Base-by-base conservation (phyloP, 2,797 vertebrate genomes). In the Anas flavirostris region DNA sequence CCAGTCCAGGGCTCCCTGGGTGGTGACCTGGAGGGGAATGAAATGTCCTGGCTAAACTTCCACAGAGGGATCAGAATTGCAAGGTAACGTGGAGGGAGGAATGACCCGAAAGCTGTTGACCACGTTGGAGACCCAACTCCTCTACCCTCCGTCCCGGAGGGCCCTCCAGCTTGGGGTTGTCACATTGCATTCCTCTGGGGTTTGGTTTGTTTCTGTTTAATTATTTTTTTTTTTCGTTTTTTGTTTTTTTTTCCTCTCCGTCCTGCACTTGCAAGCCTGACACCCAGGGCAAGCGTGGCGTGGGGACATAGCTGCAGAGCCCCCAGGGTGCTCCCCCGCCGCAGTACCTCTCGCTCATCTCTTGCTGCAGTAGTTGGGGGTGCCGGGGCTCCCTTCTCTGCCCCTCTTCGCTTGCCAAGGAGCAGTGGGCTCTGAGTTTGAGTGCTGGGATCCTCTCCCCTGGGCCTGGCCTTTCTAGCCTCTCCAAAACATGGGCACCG, bases 1-100 rank as follows among this genome's bases (percentile, higher is more conserved):
- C 95, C 95, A 90, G 96, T 94, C 95, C 95, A 95, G 95, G 94
- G 92, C 92, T 97, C 94, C 95, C 95, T 97, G 95, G 77, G 93
- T 88, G 95, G 94, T 95, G 66, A 90, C 88, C 86, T 94, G 96
- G 69, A 94, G 75, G 84, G 82, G 92, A 86, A 80, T 56, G 88
- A 97, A 95, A 93, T 80, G 86, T 90, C 92, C 94, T 94, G 89
- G 95, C 88, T 94, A 91, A 96, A 91, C 94, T 96, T 95, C 91
- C 89, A 87, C 91, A 86, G 81, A 91, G 84, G 76, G 87, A 91
- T 97, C 93, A 92, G 94, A 92, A 94, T 95, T 88, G 87, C 88
- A 95, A 89, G 92, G 81, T 82, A 93, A 88, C 8, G 50, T 88
- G 95, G 95, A 93, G 80, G 88, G 93, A 95, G 91, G 91, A 93